Evolutionary conservation across 2,113 vertebrate genomes (phyloP).

Genomic region (Fregetta grallaria): DNA sequence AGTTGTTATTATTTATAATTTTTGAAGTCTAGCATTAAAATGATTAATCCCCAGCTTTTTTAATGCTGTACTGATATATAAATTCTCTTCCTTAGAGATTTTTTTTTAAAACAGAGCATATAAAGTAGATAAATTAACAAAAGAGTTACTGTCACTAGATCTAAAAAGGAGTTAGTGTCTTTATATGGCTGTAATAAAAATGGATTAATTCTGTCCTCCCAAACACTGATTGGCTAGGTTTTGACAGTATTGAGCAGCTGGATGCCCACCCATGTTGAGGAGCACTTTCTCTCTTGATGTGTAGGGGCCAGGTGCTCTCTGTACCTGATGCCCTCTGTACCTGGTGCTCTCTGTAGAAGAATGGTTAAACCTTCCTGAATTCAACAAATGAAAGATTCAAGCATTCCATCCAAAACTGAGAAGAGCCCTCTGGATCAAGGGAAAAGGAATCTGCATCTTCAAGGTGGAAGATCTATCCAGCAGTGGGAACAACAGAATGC

Average conservation of each 20-base stretch:
- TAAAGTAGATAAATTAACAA: background rate
- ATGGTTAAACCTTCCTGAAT: background rate
- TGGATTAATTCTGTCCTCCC: background rate
- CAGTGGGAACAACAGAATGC: background rate
- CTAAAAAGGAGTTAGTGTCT: fast-evolving
- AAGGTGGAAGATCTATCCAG: background rate
- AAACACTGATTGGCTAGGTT: background rate
- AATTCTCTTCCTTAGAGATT: background rate
- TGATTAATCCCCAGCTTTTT: fast-evolving
- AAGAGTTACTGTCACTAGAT: background rate
- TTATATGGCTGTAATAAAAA: background rate
- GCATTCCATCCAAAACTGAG: background rate
- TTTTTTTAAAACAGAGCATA: background rate
- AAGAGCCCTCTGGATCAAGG: background rate
- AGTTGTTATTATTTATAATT: background rate
- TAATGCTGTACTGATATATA: background rate
- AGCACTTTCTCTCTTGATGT: background rate
- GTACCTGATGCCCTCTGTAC: background rate
- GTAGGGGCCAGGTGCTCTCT: background rate
- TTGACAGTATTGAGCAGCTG: background rate
- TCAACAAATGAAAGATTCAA: background rate
- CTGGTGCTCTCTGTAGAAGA: background rate
- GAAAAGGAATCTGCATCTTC: background rate
- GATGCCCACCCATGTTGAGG: background rate
- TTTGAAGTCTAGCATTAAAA: background rate